Percentiles rank a stretch among this genome's conserved stretches.
phyloP scores from a whole-genome alignment of 2,888 invertebrate genomes.

The Ephialtes manifestator region DNA sequence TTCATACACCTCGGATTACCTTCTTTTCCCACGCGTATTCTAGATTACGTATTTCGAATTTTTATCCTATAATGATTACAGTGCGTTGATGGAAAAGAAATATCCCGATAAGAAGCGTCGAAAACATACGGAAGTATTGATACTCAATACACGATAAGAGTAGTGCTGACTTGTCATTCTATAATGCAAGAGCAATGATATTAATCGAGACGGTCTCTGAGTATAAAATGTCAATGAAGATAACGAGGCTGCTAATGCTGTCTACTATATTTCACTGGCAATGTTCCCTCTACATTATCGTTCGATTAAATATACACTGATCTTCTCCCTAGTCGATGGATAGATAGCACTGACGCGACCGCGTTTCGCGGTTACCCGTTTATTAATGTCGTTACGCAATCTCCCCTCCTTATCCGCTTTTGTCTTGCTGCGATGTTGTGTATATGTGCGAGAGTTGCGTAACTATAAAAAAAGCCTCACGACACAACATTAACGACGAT shows the following conservation, averaged over 20 bases:
- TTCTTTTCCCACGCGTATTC: conserved; percentile 17
- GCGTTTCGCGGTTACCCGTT: conserved; percentile 51
- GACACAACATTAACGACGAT: background rate
- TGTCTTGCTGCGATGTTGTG: background rate
- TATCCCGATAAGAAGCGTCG: background rate
- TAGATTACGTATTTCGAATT: conserved; percentile 6
- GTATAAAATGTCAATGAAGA: conserved; percentile 12
- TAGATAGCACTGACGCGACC: conserved; percentile 23
- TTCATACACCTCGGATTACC: conserved; percentile 19
- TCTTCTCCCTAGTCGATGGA: conserved; percentile 17
- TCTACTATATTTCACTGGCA: background rate
- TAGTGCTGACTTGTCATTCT: background rate
- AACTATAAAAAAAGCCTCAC: conserved; percentile 34
- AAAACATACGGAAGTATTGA: background rate
- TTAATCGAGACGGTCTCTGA: background rate
- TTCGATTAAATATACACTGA: conserved; percentile 3
- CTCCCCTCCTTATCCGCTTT: background rate
- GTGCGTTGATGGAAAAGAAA: background rate
- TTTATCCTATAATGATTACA: background rate
- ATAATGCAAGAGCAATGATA: background rate
- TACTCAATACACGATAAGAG: background rate
- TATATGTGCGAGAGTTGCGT: conserved; percentile 18
- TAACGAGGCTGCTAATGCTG: background rate
- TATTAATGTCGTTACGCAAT: conserved; percentile 58
- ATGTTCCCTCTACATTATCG: conserved; percentile 1